Evolutionary conservation across 2,888 invertebrate genomes (phyloP), one percentile per base, ranked within the genome.

Genomic region (Siphlonurus alternatus): DNA sequence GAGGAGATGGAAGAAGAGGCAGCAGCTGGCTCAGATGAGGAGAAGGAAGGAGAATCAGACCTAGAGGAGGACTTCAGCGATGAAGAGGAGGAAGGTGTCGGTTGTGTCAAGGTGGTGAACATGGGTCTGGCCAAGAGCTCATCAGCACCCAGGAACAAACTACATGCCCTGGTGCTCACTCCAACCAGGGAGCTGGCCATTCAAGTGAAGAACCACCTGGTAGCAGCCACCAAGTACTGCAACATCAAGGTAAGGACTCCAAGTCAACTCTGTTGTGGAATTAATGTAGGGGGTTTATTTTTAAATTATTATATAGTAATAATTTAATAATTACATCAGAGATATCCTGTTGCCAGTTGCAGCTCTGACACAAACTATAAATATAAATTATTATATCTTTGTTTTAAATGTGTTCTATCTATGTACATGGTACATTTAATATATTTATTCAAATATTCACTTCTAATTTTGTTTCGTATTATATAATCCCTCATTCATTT

Each of bases 131-230:
- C 19, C 66, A 63, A 25, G 62, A 67, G 59, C 64, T 75, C 1
- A 82, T 61, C 18, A 23, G 22, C 18, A 23, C 61, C 62, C 68
- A 66, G 59, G 7, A 66, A 61, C 68, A 84, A 84, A 0, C 74
- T 94, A 23, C 88, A 87, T 73, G 93, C 93, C 0, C 77, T 99
- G 2, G 87, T 99, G 65, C 74, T 99, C 62, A 94, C 97, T 0
- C 99, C 99, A 0, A 99, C 99, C 0, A 82, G 99, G 72, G 99
- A 99, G 74, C 77, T 99, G 65, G 98, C 97, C 0, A 85, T 98
- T 61, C 99, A 99, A 79, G 87, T 99, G 53, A 88, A 86, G 73
- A 84, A 89, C 70, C 96, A 97, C 77, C 76, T 98, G 54, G 80
- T 80, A 51, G 83, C 84, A 3, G 85, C 86, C 1, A 86, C 92